These are phyloP conservation scores for Zoanthus gigantus DNA, from an alignment of 92 coral and sea anemone genomes.

Conservation along the genomic window DNA sequence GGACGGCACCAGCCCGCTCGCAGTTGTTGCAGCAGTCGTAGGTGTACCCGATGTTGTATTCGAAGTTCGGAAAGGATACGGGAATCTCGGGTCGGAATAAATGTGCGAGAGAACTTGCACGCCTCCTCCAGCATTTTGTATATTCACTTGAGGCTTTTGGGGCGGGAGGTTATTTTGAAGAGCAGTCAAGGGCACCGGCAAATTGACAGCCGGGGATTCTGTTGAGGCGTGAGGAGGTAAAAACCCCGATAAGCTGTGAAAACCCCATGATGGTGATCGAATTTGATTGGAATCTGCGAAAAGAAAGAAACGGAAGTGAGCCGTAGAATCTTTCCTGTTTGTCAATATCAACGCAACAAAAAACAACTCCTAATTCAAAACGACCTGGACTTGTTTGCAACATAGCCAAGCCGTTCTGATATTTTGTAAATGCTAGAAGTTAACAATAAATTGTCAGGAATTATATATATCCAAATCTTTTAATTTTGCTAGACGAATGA, in stretches of 20 bases:
- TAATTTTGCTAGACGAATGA: background rate
- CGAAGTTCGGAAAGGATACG: conserved; percentile 84
- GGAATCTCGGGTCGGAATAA: conserved; percentile 89
- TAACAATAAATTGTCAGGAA: background rate
- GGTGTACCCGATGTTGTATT: conserved; percentile 73
- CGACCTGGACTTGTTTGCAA: conserved; percentile 17
- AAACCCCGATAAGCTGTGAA: conserved; percentile 88
- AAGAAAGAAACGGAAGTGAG: conserved; percentile 51
- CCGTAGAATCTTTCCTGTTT: conserved; percentile 37
- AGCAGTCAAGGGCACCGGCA: conserved; percentile 72
- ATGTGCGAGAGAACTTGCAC: conserved; percentile 84
- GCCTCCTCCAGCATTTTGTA: conserved; percentile 80
- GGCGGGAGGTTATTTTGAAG: conserved; percentile 79
- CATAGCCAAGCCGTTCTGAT: background rate
- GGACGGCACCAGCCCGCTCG: conserved; percentile 56
- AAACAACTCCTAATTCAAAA: conserved; percentile 16
- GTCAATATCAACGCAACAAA: conserved; percentile 38
- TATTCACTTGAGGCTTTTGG: conserved; percentile 79
- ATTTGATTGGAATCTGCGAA: conserved; percentile 84
- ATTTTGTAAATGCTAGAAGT: background rate
- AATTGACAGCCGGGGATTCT: conserved; percentile 76
- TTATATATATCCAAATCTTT: background rate
- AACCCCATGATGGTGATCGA: conserved; percentile 90
- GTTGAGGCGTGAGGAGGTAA: conserved; percentile 81
- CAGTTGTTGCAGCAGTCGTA: conserved; percentile 66